These are phyloP conservation scores for Drosophila kuntzei DNA, from an alignment of 2,888 invertebrate genomes.

Conservation along the genomic window DNA sequence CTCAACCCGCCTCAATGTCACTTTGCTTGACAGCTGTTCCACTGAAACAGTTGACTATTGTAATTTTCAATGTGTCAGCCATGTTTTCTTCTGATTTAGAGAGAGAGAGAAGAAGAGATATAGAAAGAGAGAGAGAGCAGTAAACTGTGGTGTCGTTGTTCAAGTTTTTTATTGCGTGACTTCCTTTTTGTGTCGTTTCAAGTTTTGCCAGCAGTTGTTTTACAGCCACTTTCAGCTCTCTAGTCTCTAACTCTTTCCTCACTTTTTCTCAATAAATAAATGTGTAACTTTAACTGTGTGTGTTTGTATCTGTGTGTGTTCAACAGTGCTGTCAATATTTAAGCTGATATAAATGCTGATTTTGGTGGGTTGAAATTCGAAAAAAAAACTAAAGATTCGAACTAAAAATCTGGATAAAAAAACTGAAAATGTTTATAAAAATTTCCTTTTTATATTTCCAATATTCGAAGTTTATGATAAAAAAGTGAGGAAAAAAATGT, in stretches of 20 bases:
- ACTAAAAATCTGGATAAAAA: too few relatives aligned
- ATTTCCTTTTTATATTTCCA: too few relatives aligned
- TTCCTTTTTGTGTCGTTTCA: constrained; percentile 63
- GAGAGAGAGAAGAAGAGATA: background rate
- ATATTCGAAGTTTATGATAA: too few relatives aligned
- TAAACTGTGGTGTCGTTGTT: constrained; percentile 9
- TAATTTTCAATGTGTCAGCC: constrained; percentile 53
- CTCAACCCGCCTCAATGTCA: constrained; percentile 61
- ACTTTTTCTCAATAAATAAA: background rate
- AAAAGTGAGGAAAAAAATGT: too few relatives aligned
- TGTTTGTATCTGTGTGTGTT: constrained; percentile 30
- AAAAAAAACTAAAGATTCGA: background rate
- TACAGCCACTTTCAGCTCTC: constrained; percentile 47
- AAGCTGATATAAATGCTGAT: background rate
- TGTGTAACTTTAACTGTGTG: constrained; percentile 2
- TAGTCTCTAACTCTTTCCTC: constrained; percentile 29
- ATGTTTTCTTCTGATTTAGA: constrained; percentile 17
- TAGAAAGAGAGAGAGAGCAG: background rate
- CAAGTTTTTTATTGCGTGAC: constrained; percentile 75
- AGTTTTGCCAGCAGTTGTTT: constrained; percentile 53
- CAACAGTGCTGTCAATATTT: background rate
- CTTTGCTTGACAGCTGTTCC: constrained; percentile 55
- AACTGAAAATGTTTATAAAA: too few relatives aligned
- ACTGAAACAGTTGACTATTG: constrained; percentile 61
- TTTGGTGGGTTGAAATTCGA: background rate